These are phyloP conservation scores for Ariopsis seemanni DNA, from an alignment of 2,113 vertebrate genomes.

Conservation along the genomic window DNA sequence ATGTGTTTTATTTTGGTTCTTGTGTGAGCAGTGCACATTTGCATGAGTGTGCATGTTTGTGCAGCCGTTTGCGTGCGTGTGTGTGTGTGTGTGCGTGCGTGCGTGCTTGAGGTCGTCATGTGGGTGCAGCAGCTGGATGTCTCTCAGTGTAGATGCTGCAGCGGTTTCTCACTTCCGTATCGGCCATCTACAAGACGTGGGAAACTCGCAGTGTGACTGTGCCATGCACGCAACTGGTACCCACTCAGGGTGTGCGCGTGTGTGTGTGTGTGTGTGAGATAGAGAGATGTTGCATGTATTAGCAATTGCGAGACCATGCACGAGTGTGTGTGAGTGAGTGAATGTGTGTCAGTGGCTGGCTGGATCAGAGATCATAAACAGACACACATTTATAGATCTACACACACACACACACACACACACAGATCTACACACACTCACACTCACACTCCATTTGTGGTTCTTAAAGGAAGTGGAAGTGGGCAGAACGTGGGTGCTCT, in stretches of 20 bases:
- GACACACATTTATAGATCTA: constrained; percentile 44
- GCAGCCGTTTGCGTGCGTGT: neutral
- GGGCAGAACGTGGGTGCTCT: constrained; percentile 39
- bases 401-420: neutral
- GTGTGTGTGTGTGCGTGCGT: constrained; percentile 13
- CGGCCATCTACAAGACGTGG: constrained; percentile 37
- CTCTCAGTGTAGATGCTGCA: constrained; percentile 24
- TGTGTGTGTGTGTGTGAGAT: neutral
- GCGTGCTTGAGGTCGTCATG: neutral
- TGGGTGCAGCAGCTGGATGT: constrained; percentile 36
- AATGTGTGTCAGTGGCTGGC: constrained; percentile 46
- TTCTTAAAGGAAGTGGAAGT: constrained; percentile 53
- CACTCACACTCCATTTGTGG: constrained; percentile 29
- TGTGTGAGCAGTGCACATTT: neutral
- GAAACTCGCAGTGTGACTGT: constrained; percentile 41
- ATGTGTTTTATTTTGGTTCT: constrained; percentile 2
- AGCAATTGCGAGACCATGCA: neutral
- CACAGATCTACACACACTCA: neutral
- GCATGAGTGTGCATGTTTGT: constrained; percentile 13
- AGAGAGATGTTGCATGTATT: too few species aligned
- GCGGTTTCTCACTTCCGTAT: constrained; percentile 56
- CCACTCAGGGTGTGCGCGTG: constrained; percentile 8
- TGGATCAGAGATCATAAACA: constrained; percentile 50
- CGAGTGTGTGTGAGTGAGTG: constrained; percentile 9
- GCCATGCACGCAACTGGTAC: constrained; percentile 32